Evolutionary conservation across 2,797 vertebrate genomes (phyloP).

Genomic region (Rachycentron canadum): DNA sequence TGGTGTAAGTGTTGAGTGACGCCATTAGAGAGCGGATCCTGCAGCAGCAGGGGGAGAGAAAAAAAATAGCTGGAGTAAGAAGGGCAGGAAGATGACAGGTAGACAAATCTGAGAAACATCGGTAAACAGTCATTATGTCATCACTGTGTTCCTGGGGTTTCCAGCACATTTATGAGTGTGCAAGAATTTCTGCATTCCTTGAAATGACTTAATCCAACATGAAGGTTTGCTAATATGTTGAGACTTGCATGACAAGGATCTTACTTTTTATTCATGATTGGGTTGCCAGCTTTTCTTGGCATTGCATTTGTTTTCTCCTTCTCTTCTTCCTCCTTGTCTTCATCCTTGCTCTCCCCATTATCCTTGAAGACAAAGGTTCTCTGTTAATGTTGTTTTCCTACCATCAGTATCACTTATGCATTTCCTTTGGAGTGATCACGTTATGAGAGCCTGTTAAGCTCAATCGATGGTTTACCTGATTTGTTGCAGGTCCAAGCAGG

Average conservation of each 20-base stretch:
- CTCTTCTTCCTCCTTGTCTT: constrained; percentile 53
- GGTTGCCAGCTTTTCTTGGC: constrained; percentile 90
- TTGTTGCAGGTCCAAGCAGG: constrained; percentile 77
- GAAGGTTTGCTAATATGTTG: neutral
- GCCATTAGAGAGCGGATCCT: constrained; percentile 85
- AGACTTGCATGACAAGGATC: neutral
- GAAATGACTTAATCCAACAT: neutral
- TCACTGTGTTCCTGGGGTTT: neutral
- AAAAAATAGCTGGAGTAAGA: constrained; percentile 19
- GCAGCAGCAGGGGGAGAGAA: constrained; percentile 8
- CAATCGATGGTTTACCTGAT: constrained; percentile 73
- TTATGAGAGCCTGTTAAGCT: neutral
- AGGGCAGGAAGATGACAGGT: constrained; percentile 5
- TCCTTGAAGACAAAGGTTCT: constrained; percentile 63
- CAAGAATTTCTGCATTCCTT: neutral
- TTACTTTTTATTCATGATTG: constrained; percentile 93
- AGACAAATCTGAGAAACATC: neutral
- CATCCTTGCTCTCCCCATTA: constrained; percentile 39
- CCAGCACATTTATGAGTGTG: neutral
- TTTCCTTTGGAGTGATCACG: neutral
- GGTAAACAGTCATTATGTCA: too few relatives aligned
- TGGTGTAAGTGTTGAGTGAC: constrained; percentile 86
- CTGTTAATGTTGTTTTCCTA: neutral
- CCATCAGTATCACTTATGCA: neutral
- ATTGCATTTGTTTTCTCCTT: constrained; percentile 68